Conservation (phyloP, 2,888 invertebrate genomes). For the Phalangium opilio region DNA sequence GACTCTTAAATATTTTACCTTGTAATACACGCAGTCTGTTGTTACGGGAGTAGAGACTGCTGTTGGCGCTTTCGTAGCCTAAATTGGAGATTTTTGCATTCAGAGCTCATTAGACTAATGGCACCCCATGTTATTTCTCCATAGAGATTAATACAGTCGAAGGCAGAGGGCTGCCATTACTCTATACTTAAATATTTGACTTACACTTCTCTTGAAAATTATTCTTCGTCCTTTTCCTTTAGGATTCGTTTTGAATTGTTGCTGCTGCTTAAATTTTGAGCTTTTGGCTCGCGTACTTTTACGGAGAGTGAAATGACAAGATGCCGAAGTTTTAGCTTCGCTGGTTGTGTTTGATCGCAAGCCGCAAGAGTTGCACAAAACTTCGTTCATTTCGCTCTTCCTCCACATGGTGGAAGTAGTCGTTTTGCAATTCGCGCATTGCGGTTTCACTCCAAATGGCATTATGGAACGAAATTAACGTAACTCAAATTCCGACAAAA, state of each 20-base stretch:
- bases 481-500: slow-evolving; percentile 1
- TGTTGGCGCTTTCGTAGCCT: slow-evolving; percentile 61
- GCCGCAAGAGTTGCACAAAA: slow-evolving; percentile 52
- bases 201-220: slow-evolving; percentile 46
- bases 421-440: slow-evolving; percentile 52
- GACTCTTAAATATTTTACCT: no score
- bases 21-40: slow-evolving; percentile 59
- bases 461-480: slow-evolving; percentile 23
- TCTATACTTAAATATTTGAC: no score
- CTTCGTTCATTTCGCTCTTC: slow-evolving; percentile 52
- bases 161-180: no score
- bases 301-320: slow-evolving; percentile 13
- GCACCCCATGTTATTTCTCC: no score
- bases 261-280: slow-evolving; percentile 17
- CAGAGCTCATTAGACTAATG: no score
- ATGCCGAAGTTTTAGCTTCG: no score
- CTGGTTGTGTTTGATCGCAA: slow-evolving; percentile 1
- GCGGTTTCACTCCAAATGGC: slow-evolving; percentile 42
- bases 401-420: slow-evolving; percentile 60
- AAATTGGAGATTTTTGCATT: no score
- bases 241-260: slow-evolving; percentile 26
- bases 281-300: slow-evolving; percentile 20
- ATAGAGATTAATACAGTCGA: no score
- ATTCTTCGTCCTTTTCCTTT: slow-evolving; percentile 59
- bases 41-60: slow-evolving; percentile 67